Conservation (phyloP, 37 sponge, comb jelly and placozoan genomes). For the Haliclona indistincta region DNA sequence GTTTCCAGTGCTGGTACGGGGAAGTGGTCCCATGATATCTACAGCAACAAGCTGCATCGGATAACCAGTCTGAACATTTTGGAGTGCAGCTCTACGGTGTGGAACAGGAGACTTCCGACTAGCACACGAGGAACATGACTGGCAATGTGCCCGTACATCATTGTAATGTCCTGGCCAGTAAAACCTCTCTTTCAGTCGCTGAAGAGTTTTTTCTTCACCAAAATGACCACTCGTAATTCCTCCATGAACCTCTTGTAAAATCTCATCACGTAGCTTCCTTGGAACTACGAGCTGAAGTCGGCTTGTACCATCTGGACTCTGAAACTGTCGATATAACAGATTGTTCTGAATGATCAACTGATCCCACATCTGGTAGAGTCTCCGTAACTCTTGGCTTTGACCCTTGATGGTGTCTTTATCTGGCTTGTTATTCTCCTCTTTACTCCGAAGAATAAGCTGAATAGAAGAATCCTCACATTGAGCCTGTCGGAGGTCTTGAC, state of each 20-base stretch:
- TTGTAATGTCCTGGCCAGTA: slow-evolving; percentile 56
- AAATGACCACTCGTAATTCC: slow-evolving; percentile 27
- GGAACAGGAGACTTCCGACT: slow-evolving; percentile 28
- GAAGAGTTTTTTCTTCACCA: slow-evolving; percentile 25
- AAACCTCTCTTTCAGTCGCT: slow-evolving; percentile 33
- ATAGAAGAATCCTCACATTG: no score
- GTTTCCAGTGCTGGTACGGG: slow-evolving; percentile 35
- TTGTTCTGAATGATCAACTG: no score
- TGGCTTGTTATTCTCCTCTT: no score
- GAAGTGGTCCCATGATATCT: slow-evolving; percentile 56
- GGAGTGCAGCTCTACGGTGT: slow-evolving; percentile 22
- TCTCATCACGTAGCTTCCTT: background rate
- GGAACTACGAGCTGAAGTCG: slow-evolving; percentile 33
- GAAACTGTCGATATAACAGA: no score
- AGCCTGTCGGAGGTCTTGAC: no score
- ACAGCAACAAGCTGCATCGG: slow-evolving; percentile 47
- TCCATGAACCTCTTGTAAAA: slow-evolving; percentile 18
- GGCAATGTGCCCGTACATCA: slow-evolving; percentile 33
- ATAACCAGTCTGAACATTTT: slow-evolving; percentile 20
- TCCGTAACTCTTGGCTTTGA: slow-evolving; percentile 9
- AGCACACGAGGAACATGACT: slow-evolving; percentile 27
- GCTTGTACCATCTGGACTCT: no score
- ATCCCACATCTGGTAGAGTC: slow-evolving; percentile 16
- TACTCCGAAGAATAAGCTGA: no score
- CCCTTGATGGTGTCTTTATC: no score